These are phyloP conservation scores for Dione vanillae DNA, from an alignment of 2,888 invertebrate species.

Conservation along the genomic window DNA sequence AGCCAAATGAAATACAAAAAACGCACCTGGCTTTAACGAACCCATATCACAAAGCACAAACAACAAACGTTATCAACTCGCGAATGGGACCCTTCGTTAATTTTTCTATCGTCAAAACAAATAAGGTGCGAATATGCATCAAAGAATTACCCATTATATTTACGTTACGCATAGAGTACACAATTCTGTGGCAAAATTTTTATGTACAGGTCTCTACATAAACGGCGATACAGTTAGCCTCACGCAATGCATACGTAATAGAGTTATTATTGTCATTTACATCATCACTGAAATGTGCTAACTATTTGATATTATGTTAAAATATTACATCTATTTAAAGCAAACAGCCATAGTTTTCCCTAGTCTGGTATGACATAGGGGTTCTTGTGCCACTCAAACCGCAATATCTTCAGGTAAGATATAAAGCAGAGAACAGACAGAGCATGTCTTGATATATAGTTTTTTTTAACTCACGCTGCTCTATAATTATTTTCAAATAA, in stretches of 20 bases:
- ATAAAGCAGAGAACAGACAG: too few relatives aligned
- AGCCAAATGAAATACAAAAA: conserved; percentile 11
- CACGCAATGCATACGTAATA: conserved; percentile 70
- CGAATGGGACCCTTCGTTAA: conserved; percentile 58
- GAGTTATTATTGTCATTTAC: conserved; percentile 64
- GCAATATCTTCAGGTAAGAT: too few relatives aligned
- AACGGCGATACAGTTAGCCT: conserved; percentile 73
- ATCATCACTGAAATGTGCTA: conserved; percentile 50
- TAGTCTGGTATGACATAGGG: too few relatives aligned
- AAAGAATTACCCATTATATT: conserved; percentile 8
- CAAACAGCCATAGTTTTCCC: background rate
- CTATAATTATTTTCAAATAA: too few relatives aligned
- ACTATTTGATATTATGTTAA: conserved; percentile 17
- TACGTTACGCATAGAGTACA: background rate
- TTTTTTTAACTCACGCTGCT: too few relatives aligned
- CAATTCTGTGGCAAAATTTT: background rate
- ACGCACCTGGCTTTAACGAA: conserved; percentile 46
- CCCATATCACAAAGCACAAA: conserved; percentile 42
- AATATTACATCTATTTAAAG: background rate
- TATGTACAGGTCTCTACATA: conserved; percentile 51
- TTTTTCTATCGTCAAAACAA: conserved; percentile 41
- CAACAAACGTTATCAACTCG: conserved; percentile 50
- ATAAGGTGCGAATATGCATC: conserved; percentile 7
- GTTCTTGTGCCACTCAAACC: too few relatives aligned
- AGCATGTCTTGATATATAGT: too few relatives aligned